phyloP scores from a whole-genome alignment of 2,888 invertebrate genomes.

The Podotricha telesiphe region DNA sequence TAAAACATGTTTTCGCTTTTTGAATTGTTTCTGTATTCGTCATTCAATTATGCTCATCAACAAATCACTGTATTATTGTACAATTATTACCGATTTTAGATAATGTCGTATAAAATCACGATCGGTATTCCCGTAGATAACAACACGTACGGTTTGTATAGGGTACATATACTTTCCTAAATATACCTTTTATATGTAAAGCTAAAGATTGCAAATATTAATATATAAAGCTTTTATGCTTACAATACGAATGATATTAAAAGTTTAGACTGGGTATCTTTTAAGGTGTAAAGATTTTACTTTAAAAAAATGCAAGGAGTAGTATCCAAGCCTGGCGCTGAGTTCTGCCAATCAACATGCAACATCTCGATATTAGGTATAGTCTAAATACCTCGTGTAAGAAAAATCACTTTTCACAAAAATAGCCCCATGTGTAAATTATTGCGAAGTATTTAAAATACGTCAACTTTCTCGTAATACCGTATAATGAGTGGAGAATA shows the following conservation, averaged over 20 bases:
- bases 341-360: neutral
- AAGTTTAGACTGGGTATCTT: neutral
- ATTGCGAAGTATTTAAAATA: neutral
- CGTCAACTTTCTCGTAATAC: neutral
- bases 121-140: neutral
- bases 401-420: too few relatives aligned
- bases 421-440: neutral
- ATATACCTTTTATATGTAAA: neutral
- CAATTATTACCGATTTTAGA: neutral
- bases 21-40: neutral
- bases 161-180: neutral
- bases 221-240: too few relatives aligned
- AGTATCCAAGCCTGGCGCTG: too few relatives aligned
- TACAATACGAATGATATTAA: neutral
- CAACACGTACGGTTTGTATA: neutral
- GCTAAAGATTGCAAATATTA: neutral
- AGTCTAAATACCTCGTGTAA: too few relatives aligned
- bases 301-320: too few relatives aligned
- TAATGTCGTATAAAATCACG: neutral
- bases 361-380: too few relatives aligned
- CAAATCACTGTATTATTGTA: neutral
- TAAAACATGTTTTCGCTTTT: neutral
- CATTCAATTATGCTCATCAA: neutral
- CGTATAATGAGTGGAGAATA: neutral
- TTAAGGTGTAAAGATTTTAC: neutral